Base-by-base conservation (phyloP, 1,140 invertebrate genomes). In the Pogonus chalceus region DNA sequence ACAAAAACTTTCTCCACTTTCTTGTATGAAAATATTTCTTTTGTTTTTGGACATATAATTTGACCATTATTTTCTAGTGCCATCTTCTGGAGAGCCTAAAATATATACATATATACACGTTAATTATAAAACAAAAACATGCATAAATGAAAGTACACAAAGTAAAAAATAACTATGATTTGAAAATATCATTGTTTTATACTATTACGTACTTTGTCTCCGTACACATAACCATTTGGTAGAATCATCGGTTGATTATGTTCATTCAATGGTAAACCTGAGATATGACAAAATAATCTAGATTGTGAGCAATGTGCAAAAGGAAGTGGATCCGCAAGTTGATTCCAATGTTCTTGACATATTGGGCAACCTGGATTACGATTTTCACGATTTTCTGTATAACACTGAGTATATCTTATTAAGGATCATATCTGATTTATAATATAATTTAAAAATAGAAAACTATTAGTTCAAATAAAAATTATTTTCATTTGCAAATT, bases 221-320 rank as follows among this genome's bases (percentile, higher is more conserved):
- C 95, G 73, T 97, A 98, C 49, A 98, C 92, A 72, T 93, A 88
- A 52, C 95, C 95, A 77, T 98, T 98, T 35, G 96, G 96, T 69
- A 98, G 79, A 84, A 96, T 94, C 85, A 98, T 90, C 0, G 96
- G 96, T 58, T 88, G 90, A 74, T 99, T 98, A 70, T 98, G 85
- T 72, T 98, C 96, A 75, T 98, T 96, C 46, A 99, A 76, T n/a
- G 91, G 86, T 59, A 88, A 79, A 3, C 92, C 90, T 49, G 90
- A 92, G 56, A 97, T 88, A 60, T 87, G 82, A 67, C 92, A 96
- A 58, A 98, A 89, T 2, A 99, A 78, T 37, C 90, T 82, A 55
- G 92, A 93, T 69, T 98, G 94, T 20, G 92, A 91, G 70, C 92
- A 96, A 75, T 98, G 96, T 43, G 95, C 92, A 73, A 89, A 96